A percentile compares a stretch with the other conserved stretches of the same genome.
These are phyloP conservation scores for Diprion similis DNA, from an alignment of 1,140 invertebrate genomes.

Conservation along the genomic window DNA sequence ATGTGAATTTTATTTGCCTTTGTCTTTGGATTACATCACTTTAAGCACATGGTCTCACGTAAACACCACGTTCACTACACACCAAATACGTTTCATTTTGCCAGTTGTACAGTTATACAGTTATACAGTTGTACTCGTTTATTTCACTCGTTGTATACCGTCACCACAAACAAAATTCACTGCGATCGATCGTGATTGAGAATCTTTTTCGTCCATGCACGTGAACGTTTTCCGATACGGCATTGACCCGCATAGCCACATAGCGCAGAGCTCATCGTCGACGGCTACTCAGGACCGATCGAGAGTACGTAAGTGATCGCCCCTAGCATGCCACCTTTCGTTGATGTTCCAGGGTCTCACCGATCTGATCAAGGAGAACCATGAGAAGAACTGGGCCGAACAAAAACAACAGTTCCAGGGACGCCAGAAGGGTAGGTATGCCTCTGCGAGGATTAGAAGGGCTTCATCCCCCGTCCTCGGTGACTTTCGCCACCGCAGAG, in stretches of 20 bases:
- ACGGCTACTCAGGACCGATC: not conserved
- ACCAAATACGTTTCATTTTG: too few relatives aligned
- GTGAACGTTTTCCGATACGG: not conserved
- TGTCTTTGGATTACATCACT: too few relatives aligned
- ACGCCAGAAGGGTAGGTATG: slow-evolving; percentile 84
- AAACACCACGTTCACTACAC: too few relatives aligned
- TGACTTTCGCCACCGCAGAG: slow-evolving; percentile 5
- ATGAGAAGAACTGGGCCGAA: slow-evolving; percentile 87
- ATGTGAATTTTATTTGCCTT: not conserved
- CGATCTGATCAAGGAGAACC: slow-evolving; percentile 79
- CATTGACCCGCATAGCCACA: not conserved
- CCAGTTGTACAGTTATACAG: too few relatives aligned
- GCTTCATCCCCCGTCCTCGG: slow-evolving; percentile 1
- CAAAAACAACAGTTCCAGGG: slow-evolving; percentile 85
- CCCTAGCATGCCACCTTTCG: slow-evolving; percentile 55
- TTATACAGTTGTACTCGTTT: too few relatives aligned
- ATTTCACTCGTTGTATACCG: too few relatives aligned
- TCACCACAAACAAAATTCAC: too few relatives aligned
- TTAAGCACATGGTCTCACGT: too few relatives aligned
- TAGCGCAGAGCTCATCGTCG: not conserved
- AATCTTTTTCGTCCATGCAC: not conserved
- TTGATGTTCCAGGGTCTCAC: slow-evolving; percentile 77
- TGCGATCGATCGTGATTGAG: too few relatives aligned
- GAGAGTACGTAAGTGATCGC: slow-evolving; percentile 21
- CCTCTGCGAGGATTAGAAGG: not conserved